Evolutionary conservation across 2,888 invertebrate species (phyloP), one percentile per base, ranked within the genome.

Genomic region (Brachyopa scutellaris): DNA sequence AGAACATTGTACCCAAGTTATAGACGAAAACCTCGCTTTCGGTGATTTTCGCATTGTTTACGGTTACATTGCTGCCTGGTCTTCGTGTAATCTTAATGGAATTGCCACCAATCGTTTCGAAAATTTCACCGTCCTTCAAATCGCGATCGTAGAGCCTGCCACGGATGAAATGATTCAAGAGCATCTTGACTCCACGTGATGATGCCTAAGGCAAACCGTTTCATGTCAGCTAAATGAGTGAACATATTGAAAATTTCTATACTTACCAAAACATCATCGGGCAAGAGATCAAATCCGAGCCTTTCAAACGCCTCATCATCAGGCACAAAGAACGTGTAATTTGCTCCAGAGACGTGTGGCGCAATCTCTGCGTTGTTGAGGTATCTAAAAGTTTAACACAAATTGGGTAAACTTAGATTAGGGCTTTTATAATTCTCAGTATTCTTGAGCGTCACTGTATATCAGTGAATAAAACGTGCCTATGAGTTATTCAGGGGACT

Each of bases 261-360:
- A 45, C 87, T 85, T 85, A 88, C 90, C 87, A 90, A 86, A 51
- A 88, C 87, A 87, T 93, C 92, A 85, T 93, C 93, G 7, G 93
- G 92, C 86, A 93, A 91, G 83, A 91, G 90, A 85, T 92, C 92
- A 77, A 93, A 90, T 8, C 93, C 93, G n/a, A 93, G 87, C 83
- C 92, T 91, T 84, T 92, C 92, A 87, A 95, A 94, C 1, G 94
- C 94, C 31, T 91, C 91, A 88, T 95, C 94, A 5, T 92, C 93
- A 5, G 94, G 95, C 51, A 94, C 94, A 88, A 95, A 94, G 87
- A 95, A 93, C 0, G 95, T 94, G 88, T 93, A 93, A 76, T 93
- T 93, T 13, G 93, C 92, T n/a, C 93, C 93, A 19, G 93, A 92
- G 49, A 93, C 92, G 84, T 92, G 92, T 2, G 92, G 93, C 0